A percentile compares a stretch with the other conserved stretches of the same genome.
Evolutionary conservation across 2,888 invertebrate genomes (phyloP).

Genomic region (Stenolophus ochropezus): DNA sequence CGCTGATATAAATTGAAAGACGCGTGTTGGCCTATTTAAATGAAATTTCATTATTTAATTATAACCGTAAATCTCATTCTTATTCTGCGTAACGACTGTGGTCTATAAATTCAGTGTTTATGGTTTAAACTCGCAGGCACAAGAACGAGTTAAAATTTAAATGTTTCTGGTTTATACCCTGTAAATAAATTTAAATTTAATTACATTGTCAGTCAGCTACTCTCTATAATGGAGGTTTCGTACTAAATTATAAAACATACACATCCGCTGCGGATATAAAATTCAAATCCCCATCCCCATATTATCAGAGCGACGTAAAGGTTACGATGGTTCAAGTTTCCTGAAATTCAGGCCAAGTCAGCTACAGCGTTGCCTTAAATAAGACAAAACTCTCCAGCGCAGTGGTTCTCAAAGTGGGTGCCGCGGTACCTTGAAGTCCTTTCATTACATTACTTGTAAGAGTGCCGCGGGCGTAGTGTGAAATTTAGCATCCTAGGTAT

Average conservation of each 20-base stretch:
- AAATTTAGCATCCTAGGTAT: too few species aligned
- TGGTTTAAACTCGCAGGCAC: conserved; percentile 11
- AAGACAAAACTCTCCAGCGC: neutral
- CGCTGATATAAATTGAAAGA: neutral
- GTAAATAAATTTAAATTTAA: conserved; percentile 43
- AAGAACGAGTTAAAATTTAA: conserved; percentile 31
- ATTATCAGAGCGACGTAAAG: conserved; percentile 13
- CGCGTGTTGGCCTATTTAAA: neutral
- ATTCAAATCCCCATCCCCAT: conserved; percentile 33
- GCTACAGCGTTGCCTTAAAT: neutral
- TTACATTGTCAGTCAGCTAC: conserved; percentile 20
- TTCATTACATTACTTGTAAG: too few species aligned
- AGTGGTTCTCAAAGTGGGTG: too few species aligned
- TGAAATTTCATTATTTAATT: neutral
- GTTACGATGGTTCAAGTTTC: conserved; percentile 15
- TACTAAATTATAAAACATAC: conserved; percentile 27
- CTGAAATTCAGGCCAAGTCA: neutral
- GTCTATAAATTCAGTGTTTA: conserved; percentile 15
- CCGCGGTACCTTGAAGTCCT: too few species aligned
- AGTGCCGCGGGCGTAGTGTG: too few species aligned
- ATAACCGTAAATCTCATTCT: neutral
- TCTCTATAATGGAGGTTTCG: neutral
- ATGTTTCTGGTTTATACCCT: conserved; percentile 5
- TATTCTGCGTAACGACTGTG: neutral
- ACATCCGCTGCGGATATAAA: conserved; percentile 27